Evolutionary conservation across 2,888 invertebrate genomes (phyloP).

Genomic region (Coecobrya sp.): DNA sequence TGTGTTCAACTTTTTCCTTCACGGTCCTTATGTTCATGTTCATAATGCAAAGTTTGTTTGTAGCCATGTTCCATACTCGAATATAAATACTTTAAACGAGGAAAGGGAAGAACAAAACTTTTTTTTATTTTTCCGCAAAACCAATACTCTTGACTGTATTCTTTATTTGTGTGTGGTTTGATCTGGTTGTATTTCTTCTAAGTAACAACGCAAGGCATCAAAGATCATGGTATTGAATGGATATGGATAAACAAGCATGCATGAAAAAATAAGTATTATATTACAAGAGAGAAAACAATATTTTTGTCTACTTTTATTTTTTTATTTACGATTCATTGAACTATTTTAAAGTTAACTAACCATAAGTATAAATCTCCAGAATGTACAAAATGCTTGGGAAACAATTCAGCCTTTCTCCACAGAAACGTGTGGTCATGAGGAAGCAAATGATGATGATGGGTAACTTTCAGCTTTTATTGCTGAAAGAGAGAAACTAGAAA

Average conservation of each 20-base stretch:
- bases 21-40: not conserved
- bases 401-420: slow-evolving; percentile 8
- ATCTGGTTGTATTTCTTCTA: not conserved
- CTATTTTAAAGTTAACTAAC: slow-evolving; percentile 47
- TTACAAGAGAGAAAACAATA: not conserved
- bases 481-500: slow-evolving; percentile 10
- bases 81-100: not conserved
- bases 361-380: slow-evolving; percentile 14
- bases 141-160: not conserved
- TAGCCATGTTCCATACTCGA: not conserved
- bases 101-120: not conserved
- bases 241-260: not conserved
- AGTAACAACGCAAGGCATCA: not conserved
- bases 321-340: slow-evolving; percentile 52
- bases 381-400: not conserved
- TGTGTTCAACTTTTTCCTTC: not conserved
- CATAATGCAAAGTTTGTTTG: not conserved
- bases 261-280: not conserved
- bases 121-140: slow-evolving; percentile 21
- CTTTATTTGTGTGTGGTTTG: not conserved
- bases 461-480: slow-evolving; percentile 60
- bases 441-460: slow-evolving; percentile 46
- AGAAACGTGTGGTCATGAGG: not conserved
- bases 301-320: not conserved
- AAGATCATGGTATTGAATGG: not conserved